Percentiles rank a stretch among this genome's conserved stretches.
Conservation (phyloP, 1,140 invertebrate species). For the Panulirus ornatus region DNA sequence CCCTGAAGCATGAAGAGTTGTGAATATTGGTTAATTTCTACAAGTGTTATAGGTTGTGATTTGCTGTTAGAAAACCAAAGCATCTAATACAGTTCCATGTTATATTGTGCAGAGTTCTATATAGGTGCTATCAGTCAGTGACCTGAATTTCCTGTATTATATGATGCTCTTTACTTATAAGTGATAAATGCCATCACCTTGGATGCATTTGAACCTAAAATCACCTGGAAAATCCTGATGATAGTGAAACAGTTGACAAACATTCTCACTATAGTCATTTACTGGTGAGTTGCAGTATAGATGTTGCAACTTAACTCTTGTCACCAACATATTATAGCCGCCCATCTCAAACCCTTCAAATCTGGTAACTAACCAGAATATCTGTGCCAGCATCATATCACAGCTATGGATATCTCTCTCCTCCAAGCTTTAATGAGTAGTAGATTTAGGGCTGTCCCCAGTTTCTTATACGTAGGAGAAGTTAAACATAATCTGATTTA, state of each 20-base stretch:
- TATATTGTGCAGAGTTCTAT: not conserved
- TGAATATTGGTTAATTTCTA: not conserved
- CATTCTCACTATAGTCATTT: too few species aligned
- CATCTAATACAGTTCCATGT: not conserved
- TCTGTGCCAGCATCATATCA: not conserved
- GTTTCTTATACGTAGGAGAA: not conserved
- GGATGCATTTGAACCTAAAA: not conserved
- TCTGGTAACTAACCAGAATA: too few species aligned
- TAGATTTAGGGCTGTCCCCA: not conserved
- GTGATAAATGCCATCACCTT: not conserved
- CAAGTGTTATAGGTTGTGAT: not conserved
- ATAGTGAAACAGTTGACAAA: too few species aligned
- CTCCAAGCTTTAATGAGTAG: not conserved
- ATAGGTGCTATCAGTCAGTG: not conserved
- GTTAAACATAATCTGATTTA: too few species aligned
- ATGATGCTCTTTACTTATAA: too few species aligned
- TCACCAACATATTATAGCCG: too few species aligned
- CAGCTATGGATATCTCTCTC: not conserved
- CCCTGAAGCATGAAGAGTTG: conserved; percentile 2
- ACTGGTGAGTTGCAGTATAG: too few species aligned
- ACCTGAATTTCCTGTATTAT: not conserved
- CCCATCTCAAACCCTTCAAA: too few species aligned
- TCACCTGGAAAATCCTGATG: too few species aligned
- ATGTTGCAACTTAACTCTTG: too few species aligned
- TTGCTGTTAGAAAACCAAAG: not conserved